Evolutionary conservation across 2,888 invertebrate genomes (phyloP), one percentile per base, ranked within the genome.

Genomic region (Elysia crispata): DNA sequence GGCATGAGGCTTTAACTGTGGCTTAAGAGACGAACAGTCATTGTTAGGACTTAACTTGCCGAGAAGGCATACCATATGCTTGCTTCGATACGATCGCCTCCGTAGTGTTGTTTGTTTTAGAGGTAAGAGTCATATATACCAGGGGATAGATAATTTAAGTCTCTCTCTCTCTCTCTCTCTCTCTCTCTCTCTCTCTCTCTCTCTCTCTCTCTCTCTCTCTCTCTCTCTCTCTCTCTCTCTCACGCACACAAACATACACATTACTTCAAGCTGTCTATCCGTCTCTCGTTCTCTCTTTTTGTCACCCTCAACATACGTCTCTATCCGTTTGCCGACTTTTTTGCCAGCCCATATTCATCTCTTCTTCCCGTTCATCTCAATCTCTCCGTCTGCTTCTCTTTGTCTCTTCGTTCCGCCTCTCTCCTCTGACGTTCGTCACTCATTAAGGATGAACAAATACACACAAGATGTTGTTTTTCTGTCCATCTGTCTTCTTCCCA

Each of bases 121-220:
- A 23, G 60, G 60, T 18, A 23, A 60, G 5, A 41, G 41, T 6
- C 41, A 41, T n/a, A n/a, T n/a, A n/a, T 41, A 6, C 41, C 41
- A 6, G 5, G 20, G 60, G 23, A 15, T 60, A 8, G 5, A 23
- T 23, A 28, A 28, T n/a, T 23, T 3, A 66, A 23, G 23, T 41
- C 13, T 60, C 31, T 60, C 25, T 13, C 28, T 60, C 20, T 49
- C 20, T 25, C 20, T 54, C 25, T 50, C 33, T 33, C 13, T 73
- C 54, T 73, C 33, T 33, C 30, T 25, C 54, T 31, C 28, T 25
- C n/a, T 73, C 54, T 76, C 28, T 66, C 28, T 67, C 54, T 76
- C n/a, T 33, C 23, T 25, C 67, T 50, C 67, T 50, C 18, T 67
- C 30, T 23, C 50, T 67, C 28, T 25, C 30, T 67, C 50, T 54